Percentiles rank a stretch among this genome's conserved stretches.
Conservation (phyloP, 1,140 invertebrate genomes). For the Panagrolaimus sp. region DNA sequence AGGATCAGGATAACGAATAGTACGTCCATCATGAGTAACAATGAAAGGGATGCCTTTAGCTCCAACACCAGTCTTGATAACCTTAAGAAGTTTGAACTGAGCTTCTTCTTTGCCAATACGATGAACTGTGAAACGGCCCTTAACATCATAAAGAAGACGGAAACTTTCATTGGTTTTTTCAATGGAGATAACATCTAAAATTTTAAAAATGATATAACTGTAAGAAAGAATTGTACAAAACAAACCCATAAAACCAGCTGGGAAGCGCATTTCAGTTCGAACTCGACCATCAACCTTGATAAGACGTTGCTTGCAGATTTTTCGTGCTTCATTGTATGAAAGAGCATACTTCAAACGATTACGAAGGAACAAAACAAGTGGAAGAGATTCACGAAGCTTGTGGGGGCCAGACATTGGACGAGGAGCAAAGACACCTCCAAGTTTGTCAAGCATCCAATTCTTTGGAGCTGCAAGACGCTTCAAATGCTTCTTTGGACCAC, state of each 20-base stretch:
- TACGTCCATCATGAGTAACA: conserved; percentile 92
- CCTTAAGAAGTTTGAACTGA: conserved; percentile 67
- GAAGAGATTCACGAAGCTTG: conserved; percentile 90
- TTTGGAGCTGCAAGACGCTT: conserved; percentile 97
- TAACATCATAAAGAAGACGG: conserved; percentile 95
- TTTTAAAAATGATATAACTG: conserved; percentile 10
- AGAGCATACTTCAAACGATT: conserved; percentile 97
- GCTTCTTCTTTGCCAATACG: conserved; percentile 93
- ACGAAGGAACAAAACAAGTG: conserved; percentile 88
- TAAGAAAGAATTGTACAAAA: conserved; percentile 23
- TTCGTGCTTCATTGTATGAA: conserved; percentile 88
- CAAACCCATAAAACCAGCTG: conserved; percentile 95
- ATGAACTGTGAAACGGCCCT: conserved; percentile 94
- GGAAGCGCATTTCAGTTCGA: conserved; percentile 90
- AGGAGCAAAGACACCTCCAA: conserved; percentile 91
- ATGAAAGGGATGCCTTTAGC: conserved; percentile 91
- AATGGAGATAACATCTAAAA: conserved; percentile 82
- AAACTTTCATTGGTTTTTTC: conserved; percentile 96
- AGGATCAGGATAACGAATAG: conserved; percentile 96
- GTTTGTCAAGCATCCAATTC: conserved; percentile 99
- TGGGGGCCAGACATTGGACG: conserved; percentile 93
- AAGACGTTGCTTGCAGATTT: conserved; percentile 94
- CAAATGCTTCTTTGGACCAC: conserved; percentile 97
- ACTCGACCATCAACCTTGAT: conserved; percentile 98
- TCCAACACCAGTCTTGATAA: conserved; percentile 75